Evolutionary conservation across 2,888 invertebrate species (phyloP).

Genomic region (Reticulitermes lucifugus): DNA sequence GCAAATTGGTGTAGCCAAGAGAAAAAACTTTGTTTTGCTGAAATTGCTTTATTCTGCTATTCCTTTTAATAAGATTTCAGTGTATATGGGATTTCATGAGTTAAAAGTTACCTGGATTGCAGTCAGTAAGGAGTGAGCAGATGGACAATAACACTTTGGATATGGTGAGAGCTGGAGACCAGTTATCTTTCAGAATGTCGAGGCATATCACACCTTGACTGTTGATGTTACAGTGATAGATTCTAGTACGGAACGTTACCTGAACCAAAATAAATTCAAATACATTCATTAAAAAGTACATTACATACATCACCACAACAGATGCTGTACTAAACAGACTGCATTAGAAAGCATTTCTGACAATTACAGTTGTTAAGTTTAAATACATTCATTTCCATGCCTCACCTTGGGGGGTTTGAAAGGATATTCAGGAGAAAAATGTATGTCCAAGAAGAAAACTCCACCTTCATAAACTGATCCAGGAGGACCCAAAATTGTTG

Average conservation of each 20-base stretch:
- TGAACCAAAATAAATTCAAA: constrained; percentile 60
- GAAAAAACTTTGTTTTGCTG: no score
- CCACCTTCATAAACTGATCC: constrained; percentile 99
- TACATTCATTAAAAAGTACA: no score
- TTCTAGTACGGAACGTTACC: constrained; percentile 94
- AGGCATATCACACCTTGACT: constrained; percentile 98
- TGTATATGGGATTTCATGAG: neutral
- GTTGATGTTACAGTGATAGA: constrained; percentile 99
- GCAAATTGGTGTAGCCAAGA: no score
- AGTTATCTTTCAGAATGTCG: constrained; percentile 98
- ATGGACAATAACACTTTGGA: constrained; percentile 97
- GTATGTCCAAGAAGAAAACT: constrained; percentile 97
- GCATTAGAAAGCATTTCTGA: no score
- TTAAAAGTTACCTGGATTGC: constrained; percentile 90
- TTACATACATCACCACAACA: no score
- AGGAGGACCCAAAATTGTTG: constrained; percentile 95
- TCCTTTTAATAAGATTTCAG: no score
- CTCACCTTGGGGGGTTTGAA: constrained; percentile 96
- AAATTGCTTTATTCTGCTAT: no score
- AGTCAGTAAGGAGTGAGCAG: constrained; percentile 97
- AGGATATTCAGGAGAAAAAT: constrained; percentile 97
- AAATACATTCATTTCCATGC: neutral
- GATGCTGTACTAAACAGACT: no score
- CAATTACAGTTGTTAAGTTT: no score
- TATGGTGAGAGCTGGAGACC: constrained; percentile 99